These are phyloP conservation scores for Dicaeum eximium DNA, from an alignment of 2,113 vertebrate genomes.

Conservation along the genomic window DNA sequence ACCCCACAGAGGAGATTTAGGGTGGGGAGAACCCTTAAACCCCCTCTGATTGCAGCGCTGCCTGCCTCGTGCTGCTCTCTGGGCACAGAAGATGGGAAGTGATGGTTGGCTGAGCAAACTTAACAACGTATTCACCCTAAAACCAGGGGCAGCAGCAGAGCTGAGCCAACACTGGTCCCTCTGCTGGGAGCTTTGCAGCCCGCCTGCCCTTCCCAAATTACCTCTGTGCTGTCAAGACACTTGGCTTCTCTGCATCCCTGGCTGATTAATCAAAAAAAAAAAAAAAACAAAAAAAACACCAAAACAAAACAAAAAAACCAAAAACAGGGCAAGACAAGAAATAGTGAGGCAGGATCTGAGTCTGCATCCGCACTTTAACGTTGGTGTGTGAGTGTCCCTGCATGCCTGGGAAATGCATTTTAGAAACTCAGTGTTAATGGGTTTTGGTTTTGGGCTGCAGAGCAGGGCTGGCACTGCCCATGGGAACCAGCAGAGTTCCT, in stretches of 20 bases:
- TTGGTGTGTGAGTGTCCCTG: background rate
- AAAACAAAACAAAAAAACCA: background rate
- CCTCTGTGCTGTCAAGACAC: background rate
- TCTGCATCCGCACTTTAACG: fast-evolving
- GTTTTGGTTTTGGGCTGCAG: fast-evolving
- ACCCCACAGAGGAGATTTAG: background rate
- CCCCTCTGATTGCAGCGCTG: background rate
- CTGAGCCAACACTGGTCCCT: fast-evolving
- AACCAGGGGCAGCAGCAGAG: background rate
- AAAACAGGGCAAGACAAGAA: background rate
- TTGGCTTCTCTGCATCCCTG: background rate
- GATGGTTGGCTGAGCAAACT: background rate
- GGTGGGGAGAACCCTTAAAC: background rate
- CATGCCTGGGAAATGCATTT: background rate
- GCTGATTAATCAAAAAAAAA: background rate
- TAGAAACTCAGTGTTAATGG: fast-evolving
- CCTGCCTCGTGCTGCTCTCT: background rate
- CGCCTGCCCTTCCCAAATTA: background rate
- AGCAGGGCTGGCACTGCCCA: background rate
- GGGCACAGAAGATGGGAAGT: background rate
- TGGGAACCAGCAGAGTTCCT: fast-evolving
- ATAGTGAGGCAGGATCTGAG: background rate
- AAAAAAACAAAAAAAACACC: background rate
- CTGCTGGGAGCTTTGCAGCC: background rate
- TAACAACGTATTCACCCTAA: background rate